These are phyloP conservation scores for Onychomys leucogaster DNA, from an alignment of 2,797 vertebrate genomes.

Conservation along the genomic window DNA sequence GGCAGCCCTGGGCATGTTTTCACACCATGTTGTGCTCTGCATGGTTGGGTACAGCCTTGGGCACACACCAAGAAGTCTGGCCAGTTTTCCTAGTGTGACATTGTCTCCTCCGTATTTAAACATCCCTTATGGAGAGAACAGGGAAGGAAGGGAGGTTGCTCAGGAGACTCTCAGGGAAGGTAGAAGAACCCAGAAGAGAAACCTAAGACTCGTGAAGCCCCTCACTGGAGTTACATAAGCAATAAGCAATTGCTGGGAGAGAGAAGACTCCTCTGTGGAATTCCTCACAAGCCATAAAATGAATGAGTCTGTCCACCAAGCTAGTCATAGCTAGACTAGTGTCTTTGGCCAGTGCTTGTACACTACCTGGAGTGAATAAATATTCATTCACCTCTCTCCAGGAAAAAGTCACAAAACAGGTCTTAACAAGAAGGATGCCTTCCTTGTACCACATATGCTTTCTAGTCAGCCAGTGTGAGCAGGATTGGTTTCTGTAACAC, in stretches of 20 bases:
- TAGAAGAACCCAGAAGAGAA: not conserved
- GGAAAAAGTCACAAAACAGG: not conserved
- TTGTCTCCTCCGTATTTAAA: not conserved
- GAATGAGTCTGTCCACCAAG: not conserved
- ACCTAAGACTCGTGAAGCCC: not conserved
- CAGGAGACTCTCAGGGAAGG: not conserved
- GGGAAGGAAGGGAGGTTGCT: not conserved
- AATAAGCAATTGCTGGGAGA: not conserved
- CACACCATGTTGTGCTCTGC: not conserved
- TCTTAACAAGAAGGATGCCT: not conserved
- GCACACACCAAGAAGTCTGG: not conserved
- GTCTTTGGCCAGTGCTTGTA: not conserved
- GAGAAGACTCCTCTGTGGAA: not conserved
- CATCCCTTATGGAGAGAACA: not conserved
- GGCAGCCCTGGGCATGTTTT: not conserved
- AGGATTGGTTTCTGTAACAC: not conserved
- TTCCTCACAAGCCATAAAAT: not conserved
- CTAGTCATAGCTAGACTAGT: not conserved
- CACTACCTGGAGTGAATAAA: not conserved
- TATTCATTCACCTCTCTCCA: not conserved
- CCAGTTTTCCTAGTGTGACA: not conserved
- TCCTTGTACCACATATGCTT: not conserved
- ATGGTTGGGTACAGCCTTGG: conserved; percentile 3
- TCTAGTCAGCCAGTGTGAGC: not conserved
- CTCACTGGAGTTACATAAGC: not conserved